Conservation (phyloP, 37 sponge, comb jelly and placozoan genomes). For the Ephydatia muelleri region DNA sequence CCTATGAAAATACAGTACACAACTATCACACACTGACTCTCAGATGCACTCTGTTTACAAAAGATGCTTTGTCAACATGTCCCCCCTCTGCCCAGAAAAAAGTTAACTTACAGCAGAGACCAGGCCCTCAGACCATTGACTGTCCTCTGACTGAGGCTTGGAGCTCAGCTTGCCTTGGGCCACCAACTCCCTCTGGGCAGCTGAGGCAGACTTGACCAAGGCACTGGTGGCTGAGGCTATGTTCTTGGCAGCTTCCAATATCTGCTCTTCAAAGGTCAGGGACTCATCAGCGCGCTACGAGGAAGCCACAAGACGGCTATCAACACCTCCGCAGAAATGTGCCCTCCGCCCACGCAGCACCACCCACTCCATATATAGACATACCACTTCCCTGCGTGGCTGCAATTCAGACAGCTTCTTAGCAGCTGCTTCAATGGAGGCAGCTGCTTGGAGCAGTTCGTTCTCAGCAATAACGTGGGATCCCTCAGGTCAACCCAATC, state of each 20-base stretch:
- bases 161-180: conserved; percentile 83
- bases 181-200: conserved; percentile 92
- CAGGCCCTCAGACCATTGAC: conserved; percentile 96
- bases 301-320: neutral
- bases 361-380: neutral
- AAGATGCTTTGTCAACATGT: neutral
- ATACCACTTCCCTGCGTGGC: conserved; percentile 47
- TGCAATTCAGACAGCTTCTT: conserved; percentile 88
- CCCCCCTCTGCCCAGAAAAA: neutral
- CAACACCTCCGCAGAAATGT: neutral
- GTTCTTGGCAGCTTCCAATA: conserved; percentile 91
- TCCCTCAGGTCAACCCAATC: conserved; percentile 90
- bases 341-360: neutral
- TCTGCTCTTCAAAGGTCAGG: conserved; percentile 95
- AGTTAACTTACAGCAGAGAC: conserved; percentile 86
- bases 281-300: conserved; percentile 67
- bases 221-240: conserved; percentile 90
- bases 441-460: conserved; percentile 93
- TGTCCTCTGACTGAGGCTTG: conserved; percentile 67
- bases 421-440: conserved; percentile 94
- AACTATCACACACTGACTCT: neutral
- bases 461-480: conserved; percentile 93
- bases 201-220: conserved; percentile 88
- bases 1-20: conserved; percentile 33
- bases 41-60: too few species aligned